These are phyloP conservation scores for Darevskia nairensis DNA, from an alignment of 2,797 vertebrate species.

Conservation along the genomic window DNA sequence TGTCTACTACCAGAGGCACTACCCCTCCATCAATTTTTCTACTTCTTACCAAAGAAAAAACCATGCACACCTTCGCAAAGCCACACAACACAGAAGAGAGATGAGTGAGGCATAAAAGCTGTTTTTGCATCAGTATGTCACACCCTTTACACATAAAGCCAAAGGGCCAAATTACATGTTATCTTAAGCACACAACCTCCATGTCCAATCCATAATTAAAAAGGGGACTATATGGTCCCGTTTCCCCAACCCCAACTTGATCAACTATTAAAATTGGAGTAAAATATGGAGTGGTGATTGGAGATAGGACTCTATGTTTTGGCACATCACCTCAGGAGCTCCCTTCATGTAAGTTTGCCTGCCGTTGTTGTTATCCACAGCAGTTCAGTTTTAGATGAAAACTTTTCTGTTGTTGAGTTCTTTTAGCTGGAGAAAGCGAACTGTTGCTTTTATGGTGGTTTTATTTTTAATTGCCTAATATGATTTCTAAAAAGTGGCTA, in stretches of 20 bases:
- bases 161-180: background rate
- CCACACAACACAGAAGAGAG: background rate
- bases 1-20: too few relatives aligned
- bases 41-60: background rate
- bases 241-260: background rate
- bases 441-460: background rate
- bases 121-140: background rate
- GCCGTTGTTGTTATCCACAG: background rate
- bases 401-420: background rate
- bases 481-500: background rate
- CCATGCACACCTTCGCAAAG: background rate
- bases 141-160: background rate
- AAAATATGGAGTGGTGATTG: background rate
- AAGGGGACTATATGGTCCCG: background rate
- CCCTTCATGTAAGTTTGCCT: background rate
- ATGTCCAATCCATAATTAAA: background rate
- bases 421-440: background rate
- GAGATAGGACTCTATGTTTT: background rate
- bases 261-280: background rate
- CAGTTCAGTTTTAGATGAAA: background rate
- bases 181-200: background rate
- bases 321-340: background rate
- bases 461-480: background rate
- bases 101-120: background rate
- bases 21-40: background rate